Percentiles rank a stretch among this genome's conserved stretches.
These are phyloP conservation scores for Drosophila fungiperda DNA, from an alignment of 2,888 invertebrate species.

Conservation along the genomic window DNA sequence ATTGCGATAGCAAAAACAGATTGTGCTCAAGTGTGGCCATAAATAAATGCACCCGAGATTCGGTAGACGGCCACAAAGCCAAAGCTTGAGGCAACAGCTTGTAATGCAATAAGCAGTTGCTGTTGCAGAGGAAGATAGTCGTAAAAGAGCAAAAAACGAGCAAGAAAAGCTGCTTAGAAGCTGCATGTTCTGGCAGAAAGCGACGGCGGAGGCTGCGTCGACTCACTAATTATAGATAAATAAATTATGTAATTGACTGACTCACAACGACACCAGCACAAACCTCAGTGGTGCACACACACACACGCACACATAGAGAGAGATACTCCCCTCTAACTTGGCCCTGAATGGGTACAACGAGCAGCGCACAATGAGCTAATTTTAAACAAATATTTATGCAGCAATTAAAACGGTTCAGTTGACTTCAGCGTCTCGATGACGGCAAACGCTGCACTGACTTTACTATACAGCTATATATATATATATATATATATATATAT, in stretches of 20 bases:
- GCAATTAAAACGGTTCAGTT: constrained; percentile 78
- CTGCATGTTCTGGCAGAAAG: neutral
- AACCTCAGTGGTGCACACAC: constrained; percentile 4
- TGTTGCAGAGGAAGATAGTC: neutral
- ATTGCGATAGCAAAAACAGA: constrained; percentile 30
- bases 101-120: constrained; percentile 29
- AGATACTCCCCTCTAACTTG: constrained; percentile 1
- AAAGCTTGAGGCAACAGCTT: constrained; percentile 8
- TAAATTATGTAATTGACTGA: constrained; percentile 75
- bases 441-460: constrained; percentile 33
- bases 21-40: constrained; percentile 42
- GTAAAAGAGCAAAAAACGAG: neutral
- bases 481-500: constrained; percentile 17
- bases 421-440: constrained; percentile 48
- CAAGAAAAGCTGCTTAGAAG: constrained; percentile 6
- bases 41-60: constrained; percentile 41
- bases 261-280: constrained; percentile 22
- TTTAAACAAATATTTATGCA: constrained; percentile 78
- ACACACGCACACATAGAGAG: neutral
- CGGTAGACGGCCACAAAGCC: constrained; percentile 26
- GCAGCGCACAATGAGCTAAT: constrained; percentile 75
- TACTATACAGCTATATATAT: constrained; percentile 42
- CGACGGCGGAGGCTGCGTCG: constrained; percentile 9
- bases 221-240: constrained; percentile 74
- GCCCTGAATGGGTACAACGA: constrained; percentile 12